Evolutionary conservation across 1,140 invertebrate genomes (phyloP).

Genomic region (Diorhabda elongata): DNA sequence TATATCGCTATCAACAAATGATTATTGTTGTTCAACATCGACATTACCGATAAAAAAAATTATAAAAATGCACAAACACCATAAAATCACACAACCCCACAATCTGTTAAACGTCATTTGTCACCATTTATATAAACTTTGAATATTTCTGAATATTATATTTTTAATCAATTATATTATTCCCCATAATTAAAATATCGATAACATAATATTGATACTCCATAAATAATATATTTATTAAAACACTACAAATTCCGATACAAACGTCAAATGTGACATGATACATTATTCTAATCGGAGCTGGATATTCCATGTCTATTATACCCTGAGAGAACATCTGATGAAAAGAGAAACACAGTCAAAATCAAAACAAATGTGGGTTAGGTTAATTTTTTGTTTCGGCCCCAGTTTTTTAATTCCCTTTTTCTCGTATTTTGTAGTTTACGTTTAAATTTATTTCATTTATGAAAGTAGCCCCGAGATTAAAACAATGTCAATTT

Average conservation of each 20-base stretch:
- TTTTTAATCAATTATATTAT: no score
- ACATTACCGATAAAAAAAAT: constrained; percentile 1
- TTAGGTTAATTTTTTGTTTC: background rate
- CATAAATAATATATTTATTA: no score
- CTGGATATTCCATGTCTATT: no score
- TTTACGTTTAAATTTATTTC: background rate
- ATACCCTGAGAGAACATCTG: background rate
- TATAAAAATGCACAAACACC: constrained; percentile 2
- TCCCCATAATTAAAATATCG: no score
- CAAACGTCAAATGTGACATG: no score
- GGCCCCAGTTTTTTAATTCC: background rate
- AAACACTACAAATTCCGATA: no score
- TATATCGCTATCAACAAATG: background rate
- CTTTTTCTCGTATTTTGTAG: background rate
- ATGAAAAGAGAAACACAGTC: background rate
- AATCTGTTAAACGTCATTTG: background rate
- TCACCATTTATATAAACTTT: background rate
- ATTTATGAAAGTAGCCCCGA: background rate
- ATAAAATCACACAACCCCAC: background rate
- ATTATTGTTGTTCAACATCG: constrained; percentile 12
- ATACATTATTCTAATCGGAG: no score
- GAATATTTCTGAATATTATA: no score
- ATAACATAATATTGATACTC: no score
- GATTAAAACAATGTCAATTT: constrained; percentile 50
- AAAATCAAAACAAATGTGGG: constrained; percentile 2